Conservation (phyloP, 2,113 vertebrate species). For the Ochotona princeps region DNA sequence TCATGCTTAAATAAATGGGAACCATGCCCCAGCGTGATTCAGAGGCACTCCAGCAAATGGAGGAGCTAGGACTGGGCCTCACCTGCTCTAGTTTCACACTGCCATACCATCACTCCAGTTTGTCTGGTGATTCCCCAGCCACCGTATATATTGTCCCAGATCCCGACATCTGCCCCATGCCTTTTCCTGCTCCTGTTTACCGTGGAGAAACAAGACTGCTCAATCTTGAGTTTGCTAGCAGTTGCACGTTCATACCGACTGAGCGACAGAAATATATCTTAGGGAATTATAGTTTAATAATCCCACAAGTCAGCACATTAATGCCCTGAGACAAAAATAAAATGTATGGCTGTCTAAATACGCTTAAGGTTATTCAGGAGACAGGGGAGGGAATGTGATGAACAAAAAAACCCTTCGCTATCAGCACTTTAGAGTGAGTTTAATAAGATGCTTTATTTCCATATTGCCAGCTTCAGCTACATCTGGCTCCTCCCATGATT, state of each 20-base stretch:
- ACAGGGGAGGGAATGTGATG: conserved; percentile 80
- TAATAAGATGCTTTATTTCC: conserved; percentile 59
- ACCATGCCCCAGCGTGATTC: not conserved
- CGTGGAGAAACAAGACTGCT: not conserved
- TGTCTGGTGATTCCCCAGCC: not conserved
- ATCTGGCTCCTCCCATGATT: not conserved
- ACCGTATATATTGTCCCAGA: no score
- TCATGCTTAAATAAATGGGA: conserved; percentile 19
- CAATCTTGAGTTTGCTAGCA: conserved; percentile 67
- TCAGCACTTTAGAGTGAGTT: conserved; percentile 70
- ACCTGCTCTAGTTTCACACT: not conserved
- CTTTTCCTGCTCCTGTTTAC: conserved; percentile 12
- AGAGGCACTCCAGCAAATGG: not conserved
- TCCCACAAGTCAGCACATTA: conserved; percentile 83
- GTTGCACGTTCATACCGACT: conserved; percentile 70
- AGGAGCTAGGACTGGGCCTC: not conserved
- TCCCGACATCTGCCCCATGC: not conserved
- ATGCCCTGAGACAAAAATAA: conserved; percentile 83
- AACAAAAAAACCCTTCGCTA: conserved; percentile 73
- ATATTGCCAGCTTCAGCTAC: not conserved
- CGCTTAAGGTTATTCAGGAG: conserved; percentile 83
- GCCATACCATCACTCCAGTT: not conserved
- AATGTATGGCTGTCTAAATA: conserved; percentile 83
- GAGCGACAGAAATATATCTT: conserved; percentile 80
- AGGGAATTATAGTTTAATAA: conserved; percentile 70